These are phyloP conservation scores for Pomatostomus ruficeps DNA, from an alignment of 2,113 vertebrate genomes.

Conservation along the genomic window DNA sequence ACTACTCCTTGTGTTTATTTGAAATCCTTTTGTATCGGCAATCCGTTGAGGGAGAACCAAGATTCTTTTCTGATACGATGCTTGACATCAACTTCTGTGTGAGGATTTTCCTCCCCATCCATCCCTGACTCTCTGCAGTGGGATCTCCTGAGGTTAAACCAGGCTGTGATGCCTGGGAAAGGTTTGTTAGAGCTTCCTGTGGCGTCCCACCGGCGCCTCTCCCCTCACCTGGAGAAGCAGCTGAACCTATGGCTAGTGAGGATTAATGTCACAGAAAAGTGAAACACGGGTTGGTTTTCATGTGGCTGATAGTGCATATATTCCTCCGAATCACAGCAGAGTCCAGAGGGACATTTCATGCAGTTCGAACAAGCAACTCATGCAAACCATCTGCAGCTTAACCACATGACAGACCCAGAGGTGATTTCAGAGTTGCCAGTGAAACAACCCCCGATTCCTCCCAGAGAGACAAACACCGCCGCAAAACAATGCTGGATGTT, in stretches of 20 bases:
- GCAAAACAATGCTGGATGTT: slow-evolving; percentile 42
- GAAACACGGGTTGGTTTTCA: slow-evolving; percentile 57
- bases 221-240: not conserved
- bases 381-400: slow-evolving; percentile 65
- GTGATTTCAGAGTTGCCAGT: slow-evolving; percentile 67
- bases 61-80: not conserved
- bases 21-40: not conserved
- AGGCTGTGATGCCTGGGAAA: not conserved
- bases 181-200: not conserved
- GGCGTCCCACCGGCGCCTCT: not conserved
- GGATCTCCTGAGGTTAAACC: not conserved
- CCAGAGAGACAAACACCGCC: slow-evolving; percentile 52
- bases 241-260: slow-evolving; percentile 12
- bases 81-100: not conserved
- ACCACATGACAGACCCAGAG: slow-evolving; percentile 60
- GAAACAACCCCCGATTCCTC: slow-evolving; percentile 56
- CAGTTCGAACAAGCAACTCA: slow-evolving; percentile 48
- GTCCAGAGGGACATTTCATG: slow-evolving; percentile 57
- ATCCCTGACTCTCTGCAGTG: not conserved
- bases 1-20: not conserved
- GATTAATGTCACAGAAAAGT: slow-evolving; percentile 46
- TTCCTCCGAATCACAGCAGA: slow-evolving; percentile 45
- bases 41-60: not conserved
- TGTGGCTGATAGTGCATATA: slow-evolving; percentile 41
- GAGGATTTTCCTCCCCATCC: not conserved